Percentiles rank a stretch among this genome's conserved stretches.
Evolutionary conservation across 2,113 vertebrate species (phyloP).

Genomic region (Gulo gulo): DNA sequence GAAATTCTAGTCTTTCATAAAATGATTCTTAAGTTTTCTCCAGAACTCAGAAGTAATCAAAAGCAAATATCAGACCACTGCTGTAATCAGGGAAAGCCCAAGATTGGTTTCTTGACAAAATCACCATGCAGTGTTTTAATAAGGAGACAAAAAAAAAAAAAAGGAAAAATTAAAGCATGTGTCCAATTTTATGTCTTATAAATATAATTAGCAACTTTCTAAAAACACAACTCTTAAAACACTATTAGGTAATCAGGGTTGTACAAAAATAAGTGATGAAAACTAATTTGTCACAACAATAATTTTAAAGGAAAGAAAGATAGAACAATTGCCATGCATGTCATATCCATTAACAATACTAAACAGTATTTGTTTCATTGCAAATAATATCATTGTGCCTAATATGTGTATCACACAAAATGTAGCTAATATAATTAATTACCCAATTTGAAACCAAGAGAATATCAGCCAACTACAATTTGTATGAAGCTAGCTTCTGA

Average conservation of each 20-base stretch:
- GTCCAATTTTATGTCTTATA: background rate
- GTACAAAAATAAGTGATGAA: background rate
- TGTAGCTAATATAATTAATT: slow-evolving; percentile 43
- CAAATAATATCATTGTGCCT: slow-evolving; percentile 27
- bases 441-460: slow-evolving; percentile 25
- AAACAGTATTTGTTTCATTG: background rate
- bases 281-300: background rate
- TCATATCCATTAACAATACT: slow-evolving; percentile 48
- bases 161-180: background rate
- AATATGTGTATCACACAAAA: background rate
- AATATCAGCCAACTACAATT: background rate
- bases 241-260: background rate
- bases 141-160: background rate
- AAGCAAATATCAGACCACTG: background rate
- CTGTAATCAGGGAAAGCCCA: background rate
- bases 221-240: background rate
- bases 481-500: background rate
- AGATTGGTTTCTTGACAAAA: background rate
- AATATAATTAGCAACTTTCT: background rate
- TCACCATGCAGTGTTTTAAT: background rate
- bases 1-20: background rate
- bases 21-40: background rate
- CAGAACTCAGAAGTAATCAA: background rate
- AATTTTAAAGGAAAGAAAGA: slow-evolving; percentile 21
- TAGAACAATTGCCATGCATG: slow-evolving; percentile 13